These are phyloP conservation scores for Reticulitermes lucifugus DNA, from an alignment of 2,888 invertebrate species.

Conservation along the genomic window DNA sequence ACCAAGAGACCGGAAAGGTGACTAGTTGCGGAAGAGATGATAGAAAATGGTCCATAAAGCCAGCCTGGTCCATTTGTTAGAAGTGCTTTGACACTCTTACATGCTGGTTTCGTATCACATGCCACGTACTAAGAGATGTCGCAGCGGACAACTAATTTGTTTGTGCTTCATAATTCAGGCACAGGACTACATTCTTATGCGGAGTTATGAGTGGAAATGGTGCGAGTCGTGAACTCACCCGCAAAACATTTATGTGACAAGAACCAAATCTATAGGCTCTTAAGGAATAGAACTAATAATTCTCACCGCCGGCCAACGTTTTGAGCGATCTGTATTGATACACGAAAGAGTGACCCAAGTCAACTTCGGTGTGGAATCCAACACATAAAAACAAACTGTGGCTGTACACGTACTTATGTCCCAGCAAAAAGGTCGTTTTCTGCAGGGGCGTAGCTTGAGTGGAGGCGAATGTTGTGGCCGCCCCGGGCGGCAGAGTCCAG, in stretches of 20 bases:
- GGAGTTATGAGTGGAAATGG: constrained; percentile 33
- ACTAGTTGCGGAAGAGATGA: constrained; percentile 6
- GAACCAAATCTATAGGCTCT: constrained; percentile 12
- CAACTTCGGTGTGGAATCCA: not conserved
- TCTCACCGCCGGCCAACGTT: not conserved
- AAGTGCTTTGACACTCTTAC: not conserved
- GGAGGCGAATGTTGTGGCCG: too few relatives aligned
- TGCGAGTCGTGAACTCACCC: not conserved
- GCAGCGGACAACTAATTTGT: constrained; percentile 28
- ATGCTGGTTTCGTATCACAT: not conserved
- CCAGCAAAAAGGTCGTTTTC: not conserved
- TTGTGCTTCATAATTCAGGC: constrained; percentile 31
- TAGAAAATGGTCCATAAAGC: constrained; percentile 13
- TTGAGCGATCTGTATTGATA: not conserved
- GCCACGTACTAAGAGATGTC: not conserved
- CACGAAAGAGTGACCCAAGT: not conserved
- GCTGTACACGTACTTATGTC: not conserved
- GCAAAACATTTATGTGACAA: not conserved
- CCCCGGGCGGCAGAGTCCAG: too few relatives aligned
- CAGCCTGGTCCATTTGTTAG: constrained; percentile 10
- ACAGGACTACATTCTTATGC: not conserved
- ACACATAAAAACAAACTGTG: not conserved
- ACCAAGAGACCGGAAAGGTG: constrained; percentile 13
- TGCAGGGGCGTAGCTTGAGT: not conserved
- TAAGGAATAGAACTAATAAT: not conserved